phyloP scores from a whole-genome alignment of 1,140 invertebrate species.

The Caerostris darwini region DNA sequence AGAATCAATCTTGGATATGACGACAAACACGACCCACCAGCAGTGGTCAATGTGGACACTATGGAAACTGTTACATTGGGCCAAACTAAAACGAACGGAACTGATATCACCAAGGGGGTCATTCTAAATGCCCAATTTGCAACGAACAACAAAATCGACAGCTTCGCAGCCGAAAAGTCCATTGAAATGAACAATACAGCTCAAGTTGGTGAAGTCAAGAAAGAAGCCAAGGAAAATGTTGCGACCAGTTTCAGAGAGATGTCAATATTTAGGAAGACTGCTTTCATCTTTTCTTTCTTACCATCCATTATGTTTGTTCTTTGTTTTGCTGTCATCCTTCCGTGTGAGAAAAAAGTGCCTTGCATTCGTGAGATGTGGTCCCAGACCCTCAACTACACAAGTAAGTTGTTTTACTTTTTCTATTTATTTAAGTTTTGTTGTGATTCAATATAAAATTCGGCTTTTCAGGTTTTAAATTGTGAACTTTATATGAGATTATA shows the following conservation, averaged over 20 bases:
- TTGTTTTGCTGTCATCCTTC: slow-evolving; percentile 67
- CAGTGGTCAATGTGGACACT: background rate
- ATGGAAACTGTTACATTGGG: background rate
- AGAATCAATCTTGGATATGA: slow-evolving; percentile 2
- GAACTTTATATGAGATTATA: too few relatives aligned
- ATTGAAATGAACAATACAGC: background rate
- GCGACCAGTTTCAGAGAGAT: slow-evolving; percentile 1
- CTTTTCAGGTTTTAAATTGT: too few relatives aligned
- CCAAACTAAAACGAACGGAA: background rate
- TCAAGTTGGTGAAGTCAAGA: background rate
- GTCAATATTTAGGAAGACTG: slow-evolving; percentile 47
- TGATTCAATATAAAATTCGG: background rate
- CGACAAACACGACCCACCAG: background rate
- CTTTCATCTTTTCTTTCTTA: slow-evolving; percentile 55
- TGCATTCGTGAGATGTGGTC: slow-evolving; percentile 43
- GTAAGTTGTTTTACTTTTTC: slow-evolving; percentile 31
- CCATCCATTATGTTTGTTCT: slow-evolving; percentile 66
- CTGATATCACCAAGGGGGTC: slow-evolving; percentile 53
- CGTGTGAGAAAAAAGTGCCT: slow-evolving; percentile 35
- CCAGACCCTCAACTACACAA: slow-evolving; percentile 1
- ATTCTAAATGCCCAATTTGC: slow-evolving; percentile 66
- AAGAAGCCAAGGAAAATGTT: background rate
- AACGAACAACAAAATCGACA: background rate
- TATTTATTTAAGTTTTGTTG: background rate
- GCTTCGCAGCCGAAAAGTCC: background rate